Percentiles rank a stretch among this genome's conserved stretches.
These are phyloP conservation scores for Macrosoma leucophasiata DNA, from an alignment of 2,888 invertebrate genomes.

Conservation along the genomic window DNA sequence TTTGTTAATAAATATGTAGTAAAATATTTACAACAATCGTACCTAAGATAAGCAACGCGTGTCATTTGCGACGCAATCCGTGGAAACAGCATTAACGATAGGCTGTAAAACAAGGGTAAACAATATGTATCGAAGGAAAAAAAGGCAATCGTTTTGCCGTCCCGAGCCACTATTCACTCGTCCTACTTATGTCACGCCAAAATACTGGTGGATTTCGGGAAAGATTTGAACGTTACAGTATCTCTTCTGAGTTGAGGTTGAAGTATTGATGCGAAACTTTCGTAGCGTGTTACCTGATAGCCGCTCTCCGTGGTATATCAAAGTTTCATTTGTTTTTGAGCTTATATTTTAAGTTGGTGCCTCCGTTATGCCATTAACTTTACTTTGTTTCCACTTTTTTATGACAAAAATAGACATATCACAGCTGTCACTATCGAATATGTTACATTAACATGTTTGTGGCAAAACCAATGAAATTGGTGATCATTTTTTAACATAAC, in stretches of 20 bases:
- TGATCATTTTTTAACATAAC: no score
- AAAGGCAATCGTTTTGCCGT: conserved; percentile 26
- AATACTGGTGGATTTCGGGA: conserved; percentile 15
- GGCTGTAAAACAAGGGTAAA: conserved; percentile 35
- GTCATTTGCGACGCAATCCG: no score
- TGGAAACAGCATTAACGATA: conserved; percentile 31
- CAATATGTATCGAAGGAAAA: conserved; percentile 34
- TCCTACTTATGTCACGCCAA: conserved; percentile 15
- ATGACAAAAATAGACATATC: no score
- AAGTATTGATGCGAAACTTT: conserved; percentile 38
- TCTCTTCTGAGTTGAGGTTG: conserved; percentile 31
- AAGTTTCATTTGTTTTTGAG: conserved; percentile 34
- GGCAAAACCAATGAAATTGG: no score
- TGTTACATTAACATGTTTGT: no score
- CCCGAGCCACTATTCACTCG: conserved; percentile 22
- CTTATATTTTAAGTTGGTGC: conserved; percentile 39
- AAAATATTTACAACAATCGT: no score
- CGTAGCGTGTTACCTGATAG: conserved; percentile 27
- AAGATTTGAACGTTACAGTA: conserved; percentile 26
- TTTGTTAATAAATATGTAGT: no score
- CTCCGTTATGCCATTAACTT: conserved; percentile 32
- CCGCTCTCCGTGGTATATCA: conserved; percentile 33
- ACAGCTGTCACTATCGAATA: no score
- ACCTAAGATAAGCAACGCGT: no score
- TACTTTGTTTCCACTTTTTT: conserved; percentile 35